These are phyloP conservation scores for Drosophila limbata DNA, from an alignment of 2,888 invertebrate genomes.

Conservation along the genomic window DNA sequence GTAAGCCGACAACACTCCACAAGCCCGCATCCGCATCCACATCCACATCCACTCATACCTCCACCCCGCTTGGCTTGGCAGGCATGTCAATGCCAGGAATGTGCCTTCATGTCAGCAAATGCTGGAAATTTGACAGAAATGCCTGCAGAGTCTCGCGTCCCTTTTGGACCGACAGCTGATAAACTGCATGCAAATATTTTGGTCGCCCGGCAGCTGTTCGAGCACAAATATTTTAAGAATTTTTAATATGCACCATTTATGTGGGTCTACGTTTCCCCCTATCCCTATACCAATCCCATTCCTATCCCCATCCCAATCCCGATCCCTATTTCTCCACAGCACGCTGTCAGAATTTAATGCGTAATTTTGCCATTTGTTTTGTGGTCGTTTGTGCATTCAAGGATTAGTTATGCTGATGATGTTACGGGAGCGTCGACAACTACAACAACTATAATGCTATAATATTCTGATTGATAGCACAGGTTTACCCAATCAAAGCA, in stretches of 20 bases:
- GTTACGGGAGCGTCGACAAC: constrained; percentile 6
- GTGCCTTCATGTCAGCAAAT: constrained; percentile 68
- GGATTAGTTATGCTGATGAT: constrained; percentile 50
- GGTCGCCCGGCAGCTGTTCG: constrained; percentile 37
- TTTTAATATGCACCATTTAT: constrained; percentile 80
- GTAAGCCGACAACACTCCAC: constrained; percentile 48
- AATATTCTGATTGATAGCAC: constrained; percentile 24
- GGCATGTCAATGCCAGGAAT: constrained; percentile 65
- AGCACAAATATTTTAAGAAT: constrained; percentile 73
- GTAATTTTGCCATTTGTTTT: constrained; percentile 50
- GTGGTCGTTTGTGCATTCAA: constrained; percentile 25
- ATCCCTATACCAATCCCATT: no score
- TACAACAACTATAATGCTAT: neutral
- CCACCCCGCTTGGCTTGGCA: neutral
- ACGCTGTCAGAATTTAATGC: constrained; percentile 37
- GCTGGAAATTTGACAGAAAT: constrained; percentile 77
- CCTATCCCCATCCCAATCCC: neutral
- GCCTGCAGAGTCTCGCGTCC: constrained; percentile 28
- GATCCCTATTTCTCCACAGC: neutral
- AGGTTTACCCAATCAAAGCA: constrained; percentile 39
- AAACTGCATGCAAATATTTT: constrained; percentile 78
- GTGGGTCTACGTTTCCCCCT: constrained; percentile 21
- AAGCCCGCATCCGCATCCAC: constrained; percentile 7
- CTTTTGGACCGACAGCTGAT: constrained; percentile 46
- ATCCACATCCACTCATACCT: constrained; percentile 2